Percentiles rank a stretch among this genome's conserved stretches.
Evolutionary conservation across 2,888 invertebrate species (phyloP).

Genomic region (Drosophila parthenogenetica): DNA sequence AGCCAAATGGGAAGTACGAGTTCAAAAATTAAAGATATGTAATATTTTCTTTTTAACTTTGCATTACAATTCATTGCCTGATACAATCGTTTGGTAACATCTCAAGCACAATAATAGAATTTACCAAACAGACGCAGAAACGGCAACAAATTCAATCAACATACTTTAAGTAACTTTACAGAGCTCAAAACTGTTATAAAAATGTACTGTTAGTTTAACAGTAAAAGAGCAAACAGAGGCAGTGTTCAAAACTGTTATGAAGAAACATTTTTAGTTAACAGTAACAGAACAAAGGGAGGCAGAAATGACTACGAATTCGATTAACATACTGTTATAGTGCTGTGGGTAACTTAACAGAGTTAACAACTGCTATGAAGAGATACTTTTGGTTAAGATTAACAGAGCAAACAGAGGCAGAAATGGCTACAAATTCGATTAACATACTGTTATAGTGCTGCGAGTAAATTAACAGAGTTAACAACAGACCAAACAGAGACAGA

Average conservation of each 20-base stretch:
- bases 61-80: conserved; percentile 8
- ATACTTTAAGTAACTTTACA: background rate
- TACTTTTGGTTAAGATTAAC: no score
- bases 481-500: background rate
- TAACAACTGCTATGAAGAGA: no score
- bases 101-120: background rate
- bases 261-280: no score
- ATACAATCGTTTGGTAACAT: conserved; percentile 10
- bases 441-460: no score
- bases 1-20: conserved; percentile 11
- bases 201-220: no score
- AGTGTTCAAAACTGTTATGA: no score
- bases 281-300: no score
- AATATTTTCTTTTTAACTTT: conserved; percentile 14
- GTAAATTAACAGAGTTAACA: no score
- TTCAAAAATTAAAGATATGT: conserved; percentile 52
- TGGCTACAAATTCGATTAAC: no score
- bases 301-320: no score
- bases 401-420: background rate
- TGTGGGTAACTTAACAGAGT: background rate
- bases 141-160: background rate
- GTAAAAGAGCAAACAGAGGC: no score
- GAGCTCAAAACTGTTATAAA: background rate
- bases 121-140: background rate
- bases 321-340: no score